These are phyloP conservation scores for Caenorhabditis macrosperma DNA, from an alignment of 2,888 invertebrate species.

Conservation along the genomic window DNA sequence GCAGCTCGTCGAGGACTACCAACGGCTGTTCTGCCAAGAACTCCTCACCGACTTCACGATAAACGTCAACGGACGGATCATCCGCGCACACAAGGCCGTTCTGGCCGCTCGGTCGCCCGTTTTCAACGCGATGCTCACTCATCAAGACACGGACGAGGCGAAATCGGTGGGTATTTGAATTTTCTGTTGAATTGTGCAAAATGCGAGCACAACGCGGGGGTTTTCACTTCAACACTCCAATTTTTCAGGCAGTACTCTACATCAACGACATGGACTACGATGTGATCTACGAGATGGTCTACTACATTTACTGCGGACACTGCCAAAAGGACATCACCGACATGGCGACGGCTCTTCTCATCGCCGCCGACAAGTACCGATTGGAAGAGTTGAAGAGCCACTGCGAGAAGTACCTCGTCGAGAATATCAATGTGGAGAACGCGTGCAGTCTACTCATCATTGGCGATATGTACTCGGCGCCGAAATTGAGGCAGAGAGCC, in stretches of 20 bases:
- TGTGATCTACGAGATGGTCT: conserved; percentile 79
- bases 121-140: conserved; percentile 79
- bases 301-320: conserved; percentile 78
- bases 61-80: conserved; percentile 63
- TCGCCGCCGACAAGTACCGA: conserved; percentile 80
- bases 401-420: conserved; percentile 72
- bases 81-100: conserved; percentile 78
- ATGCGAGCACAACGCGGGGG: no score
- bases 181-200: neutral
- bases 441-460: conserved; percentile 79
- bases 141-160: conserved; percentile 78
- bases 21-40: conserved; percentile 74
- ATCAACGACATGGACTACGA: conserved; percentile 79
- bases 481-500: conserved; percentile 69
- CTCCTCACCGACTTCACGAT: conserved; percentile 78
- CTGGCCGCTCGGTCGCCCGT: conserved; percentile 79
- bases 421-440: conserved; percentile 75
- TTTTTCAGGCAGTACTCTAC: conserved; percentile 70
- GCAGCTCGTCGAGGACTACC: conserved; percentile 77
- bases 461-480: conserved; percentile 76
- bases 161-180: conserved; percentile 68
- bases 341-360: conserved; percentile 77
- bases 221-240: no score
- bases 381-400: conserved; percentile 78
- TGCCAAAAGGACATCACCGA: conserved; percentile 77